Evolutionary conservation across 2,113 vertebrate species (phyloP).

Genomic region (Lathamus discolor): DNA sequence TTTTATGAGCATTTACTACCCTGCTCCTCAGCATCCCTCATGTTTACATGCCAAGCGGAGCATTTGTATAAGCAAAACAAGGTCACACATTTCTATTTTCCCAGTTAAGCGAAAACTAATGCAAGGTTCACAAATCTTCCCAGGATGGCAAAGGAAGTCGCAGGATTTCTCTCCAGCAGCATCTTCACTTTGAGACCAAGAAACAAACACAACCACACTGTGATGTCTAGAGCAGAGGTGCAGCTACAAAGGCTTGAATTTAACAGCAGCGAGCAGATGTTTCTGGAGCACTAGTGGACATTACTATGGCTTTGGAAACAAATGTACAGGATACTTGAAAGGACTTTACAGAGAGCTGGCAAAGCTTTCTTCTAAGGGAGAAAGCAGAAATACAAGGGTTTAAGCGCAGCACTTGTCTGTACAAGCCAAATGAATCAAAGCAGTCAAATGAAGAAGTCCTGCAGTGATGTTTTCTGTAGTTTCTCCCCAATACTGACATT

Average conservation of each 20-base stretch:
- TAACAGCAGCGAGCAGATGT: neutral
- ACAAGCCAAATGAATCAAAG: neutral
- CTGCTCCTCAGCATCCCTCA: neutral
- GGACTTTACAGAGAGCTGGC: neutral
- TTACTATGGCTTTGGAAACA: neutral
- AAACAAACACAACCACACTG: neutral
- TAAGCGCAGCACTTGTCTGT: neutral
- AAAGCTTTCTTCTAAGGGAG: neutral
- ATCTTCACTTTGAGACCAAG: neutral
- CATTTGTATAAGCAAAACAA: conserved; percentile 27
- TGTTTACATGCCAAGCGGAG: conserved; percentile 33
- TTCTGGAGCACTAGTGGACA: conserved; percentile 8
- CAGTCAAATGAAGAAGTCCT: neutral
- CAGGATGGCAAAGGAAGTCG: neutral
- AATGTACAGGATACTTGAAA: neutral
- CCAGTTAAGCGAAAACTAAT: neutral
- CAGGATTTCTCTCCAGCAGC: neutral
- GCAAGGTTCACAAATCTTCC: neutral
- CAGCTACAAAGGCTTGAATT: neutral
- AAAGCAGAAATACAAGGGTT: neutral
- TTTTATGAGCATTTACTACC: conserved; percentile 7
- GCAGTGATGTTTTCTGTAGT: neutral
- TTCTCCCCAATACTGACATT: neutral
- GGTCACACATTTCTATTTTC: conserved; percentile 8
- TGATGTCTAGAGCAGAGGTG: neutral